Evolutionary conservation across 2,113 vertebrate species (phyloP).

Genomic region (Acanthisitta chloris): DNA sequence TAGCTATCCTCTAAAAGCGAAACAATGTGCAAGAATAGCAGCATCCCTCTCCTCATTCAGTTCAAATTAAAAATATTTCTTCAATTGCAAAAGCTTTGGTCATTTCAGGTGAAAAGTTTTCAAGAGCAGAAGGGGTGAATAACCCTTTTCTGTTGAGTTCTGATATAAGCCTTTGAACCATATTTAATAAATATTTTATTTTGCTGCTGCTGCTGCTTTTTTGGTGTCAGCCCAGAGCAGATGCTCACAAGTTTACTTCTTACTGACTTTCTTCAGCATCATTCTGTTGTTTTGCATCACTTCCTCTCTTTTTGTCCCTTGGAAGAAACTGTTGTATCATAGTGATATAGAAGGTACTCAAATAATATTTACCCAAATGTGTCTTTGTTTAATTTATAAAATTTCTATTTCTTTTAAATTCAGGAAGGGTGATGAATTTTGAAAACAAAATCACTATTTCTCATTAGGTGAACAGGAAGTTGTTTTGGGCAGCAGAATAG

Average conservation of each 20-base stretch:
- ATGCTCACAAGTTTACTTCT: neutral
- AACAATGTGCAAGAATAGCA: neutral
- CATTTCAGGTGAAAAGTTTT: neutral
- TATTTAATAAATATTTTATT: constrained; percentile 4
- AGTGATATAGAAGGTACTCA: neutral
- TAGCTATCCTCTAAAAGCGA: neutral
- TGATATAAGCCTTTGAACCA: neutral
- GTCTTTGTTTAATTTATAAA: neutral
- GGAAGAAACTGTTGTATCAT: neutral
- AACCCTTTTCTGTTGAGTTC: neutral
- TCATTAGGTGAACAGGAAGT: neutral
- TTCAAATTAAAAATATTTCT: neutral
- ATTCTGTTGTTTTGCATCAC: neutral
- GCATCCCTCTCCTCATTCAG: neutral
- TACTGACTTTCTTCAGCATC: neutral
- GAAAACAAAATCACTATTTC: neutral
- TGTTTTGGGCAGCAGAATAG: neutral
- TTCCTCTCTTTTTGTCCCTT: neutral
- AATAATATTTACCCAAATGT: neutral
- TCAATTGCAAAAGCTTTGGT: neutral
- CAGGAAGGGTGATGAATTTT: neutral
- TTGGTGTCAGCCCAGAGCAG: neutral
- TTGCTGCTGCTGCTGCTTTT: neutral
- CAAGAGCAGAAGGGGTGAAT: neutral
- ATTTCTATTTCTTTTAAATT: neutral